Percentiles rank a stretch among this genome's conserved stretches.
These are phyloP conservation scores for Myanophis thanlyinensis DNA, from an alignment of 2,113 vertebrate species.

Conservation along the genomic window DNA sequence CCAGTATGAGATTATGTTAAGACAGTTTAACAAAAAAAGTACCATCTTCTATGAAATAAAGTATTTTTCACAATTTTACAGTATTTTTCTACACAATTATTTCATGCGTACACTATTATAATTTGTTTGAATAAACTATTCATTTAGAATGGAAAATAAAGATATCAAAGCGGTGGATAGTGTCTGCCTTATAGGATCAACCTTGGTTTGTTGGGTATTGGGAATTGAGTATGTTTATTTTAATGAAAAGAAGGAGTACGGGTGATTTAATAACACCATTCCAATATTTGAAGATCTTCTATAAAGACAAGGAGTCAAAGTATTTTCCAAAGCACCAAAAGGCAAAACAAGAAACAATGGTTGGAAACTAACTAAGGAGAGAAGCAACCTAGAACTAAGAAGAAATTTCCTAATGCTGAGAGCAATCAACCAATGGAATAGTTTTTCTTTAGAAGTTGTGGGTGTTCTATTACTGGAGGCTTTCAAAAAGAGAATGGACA, in stretches of 20 bases:
- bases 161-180: background rate
- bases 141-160: background rate
- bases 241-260: background rate
- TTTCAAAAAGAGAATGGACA: too few species aligned
- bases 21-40: background rate
- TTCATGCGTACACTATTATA: background rate
- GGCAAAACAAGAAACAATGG: background rate
- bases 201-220: background rate
- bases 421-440: too few species aligned
- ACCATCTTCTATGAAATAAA: background rate
- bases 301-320: background rate
- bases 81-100: background rate
- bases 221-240: background rate
- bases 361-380: background rate
- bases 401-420: background rate
- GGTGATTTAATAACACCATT: background rate
- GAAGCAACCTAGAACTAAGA: background rate
- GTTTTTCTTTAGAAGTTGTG: too few species aligned
- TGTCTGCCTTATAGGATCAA: background rate
- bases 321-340: background rate
- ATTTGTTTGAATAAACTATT: background rate
- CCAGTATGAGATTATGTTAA: fast-evolving
- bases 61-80: background rate
- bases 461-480: too few species aligned
- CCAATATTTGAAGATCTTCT: background rate